Percentiles rank a stretch among this genome's conserved stretches.
Conservation (phyloP, 2,113 vertebrate species). For the Pseudopodoces humilis region DNA sequence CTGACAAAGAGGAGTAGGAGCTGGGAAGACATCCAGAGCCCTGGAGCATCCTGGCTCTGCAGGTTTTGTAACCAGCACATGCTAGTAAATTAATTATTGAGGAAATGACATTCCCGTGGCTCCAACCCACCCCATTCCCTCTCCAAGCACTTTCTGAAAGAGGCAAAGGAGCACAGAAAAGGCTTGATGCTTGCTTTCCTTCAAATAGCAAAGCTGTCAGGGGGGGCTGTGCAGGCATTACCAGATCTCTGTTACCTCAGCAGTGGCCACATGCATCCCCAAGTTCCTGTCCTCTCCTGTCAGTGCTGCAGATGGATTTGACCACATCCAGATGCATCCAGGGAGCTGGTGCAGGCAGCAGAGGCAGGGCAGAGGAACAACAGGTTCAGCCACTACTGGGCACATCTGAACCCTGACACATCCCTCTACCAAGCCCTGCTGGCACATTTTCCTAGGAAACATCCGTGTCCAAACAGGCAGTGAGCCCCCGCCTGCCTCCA, state of each 20-base stretch:
- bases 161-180: not conserved
- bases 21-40: not conserved
- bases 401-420: not conserved
- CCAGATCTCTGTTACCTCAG: not conserved
- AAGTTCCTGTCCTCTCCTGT: not conserved
- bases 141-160: not conserved
- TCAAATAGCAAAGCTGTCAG: not conserved
- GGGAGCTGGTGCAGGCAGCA: not conserved
- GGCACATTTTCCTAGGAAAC: not conserved
- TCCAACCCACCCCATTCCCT: not conserved
- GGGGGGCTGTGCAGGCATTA: not conserved
- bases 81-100: not conserved
- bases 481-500: not conserved
- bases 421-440: not conserved
- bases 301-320: not conserved
- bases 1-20: not conserved
- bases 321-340: not conserved
- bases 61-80: not conserved
- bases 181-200: not conserved
- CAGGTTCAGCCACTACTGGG: fast-evolving
- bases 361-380: not conserved
- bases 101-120: not conserved
- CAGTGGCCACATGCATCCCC: fast-evolving
- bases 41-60: fast-evolving
- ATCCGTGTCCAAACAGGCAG: fast-evolving